Conservation (phyloP, 2,888 invertebrate genomes). For the Folsomia manolachei region DNA sequence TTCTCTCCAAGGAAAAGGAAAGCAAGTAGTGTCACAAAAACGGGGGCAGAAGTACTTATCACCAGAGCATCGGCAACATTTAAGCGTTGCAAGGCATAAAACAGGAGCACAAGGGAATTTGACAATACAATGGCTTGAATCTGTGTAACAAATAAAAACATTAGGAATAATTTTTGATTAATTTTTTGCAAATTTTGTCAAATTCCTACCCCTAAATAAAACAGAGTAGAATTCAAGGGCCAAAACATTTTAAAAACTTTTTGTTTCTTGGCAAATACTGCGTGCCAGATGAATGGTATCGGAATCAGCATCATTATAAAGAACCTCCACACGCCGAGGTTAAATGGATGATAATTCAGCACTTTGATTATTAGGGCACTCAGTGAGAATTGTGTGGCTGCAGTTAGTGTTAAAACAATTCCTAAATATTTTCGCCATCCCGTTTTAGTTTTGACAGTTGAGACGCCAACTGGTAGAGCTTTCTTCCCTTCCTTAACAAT, state of each 20-base stretch:
- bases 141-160: conserved; percentile 10
- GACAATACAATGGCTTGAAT: conserved; percentile 33
- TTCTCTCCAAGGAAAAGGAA: conserved; percentile 28
- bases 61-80: conserved; percentile 34
- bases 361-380: conserved; percentile 35
- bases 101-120: conserved; percentile 35
- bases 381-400: conserved; percentile 33
- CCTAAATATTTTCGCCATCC: conserved; percentile 32
- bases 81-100: conserved; percentile 31
- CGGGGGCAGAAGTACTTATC: conserved; percentile 26
- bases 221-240: conserved; percentile 21
- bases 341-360: conserved; percentile 35
- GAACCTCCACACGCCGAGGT: conserved; percentile 40
- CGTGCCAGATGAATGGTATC: conserved; percentile 33
- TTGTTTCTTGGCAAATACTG: conserved; percentile 22
- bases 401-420: conserved; percentile 28
- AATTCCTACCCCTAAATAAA: conserved; percentile 26
- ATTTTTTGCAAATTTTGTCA: background rate
- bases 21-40: conserved; percentile 32
- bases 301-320: conserved; percentile 32
- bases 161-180: background rate
- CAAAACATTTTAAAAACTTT: conserved; percentile 26
- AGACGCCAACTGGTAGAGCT: too few species aligned
- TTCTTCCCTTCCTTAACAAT: too few species aligned
- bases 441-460: too few species aligned